Conservation (phyloP, 2,113 vertebrate genomes). For the Uropsilus gracilis region DNA sequence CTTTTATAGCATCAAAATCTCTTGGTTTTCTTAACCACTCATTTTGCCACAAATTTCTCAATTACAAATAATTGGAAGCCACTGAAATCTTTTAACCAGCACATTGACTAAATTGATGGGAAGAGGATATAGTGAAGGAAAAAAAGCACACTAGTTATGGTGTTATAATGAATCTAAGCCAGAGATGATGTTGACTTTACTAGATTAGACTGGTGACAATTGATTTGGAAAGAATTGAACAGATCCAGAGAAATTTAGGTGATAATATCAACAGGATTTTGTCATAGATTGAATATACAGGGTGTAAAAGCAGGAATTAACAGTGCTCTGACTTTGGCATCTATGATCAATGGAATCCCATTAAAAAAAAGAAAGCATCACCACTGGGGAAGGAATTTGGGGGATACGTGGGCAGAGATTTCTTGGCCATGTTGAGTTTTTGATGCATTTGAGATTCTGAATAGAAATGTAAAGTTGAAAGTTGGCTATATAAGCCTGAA, state of each 20-base stretch:
- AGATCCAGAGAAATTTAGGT: background rate
- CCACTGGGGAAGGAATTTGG: background rate
- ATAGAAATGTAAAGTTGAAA: background rate
- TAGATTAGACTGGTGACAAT: background rate
- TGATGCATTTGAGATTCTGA: conserved; percentile 44
- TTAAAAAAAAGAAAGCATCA: background rate
- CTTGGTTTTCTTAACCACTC: conserved; percentile 8
- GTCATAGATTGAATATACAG: background rate
- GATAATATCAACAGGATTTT: background rate
- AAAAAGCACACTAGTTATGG: background rate
- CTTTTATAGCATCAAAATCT: conserved; percentile 37
- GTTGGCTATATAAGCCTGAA: background rate
- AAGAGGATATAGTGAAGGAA: background rate
- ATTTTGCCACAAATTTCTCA: too few relatives aligned
- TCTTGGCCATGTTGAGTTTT: background rate
- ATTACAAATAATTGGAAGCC: conserved; percentile 24
- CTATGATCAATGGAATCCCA: background rate
- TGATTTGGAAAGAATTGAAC: conserved; percentile 31
- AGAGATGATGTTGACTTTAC: background rate
- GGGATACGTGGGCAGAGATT: background rate
- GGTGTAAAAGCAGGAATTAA: background rate
- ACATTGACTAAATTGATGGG: background rate
- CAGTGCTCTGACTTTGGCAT: background rate
- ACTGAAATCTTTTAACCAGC: background rate
- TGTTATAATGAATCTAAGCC: background rate